Percentiles rank a stretch among this genome's conserved stretches.
These are phyloP conservation scores for Lepidotrigona ventralis DNA, from an alignment of 1,140 invertebrate species.

Conservation along the genomic window DNA sequence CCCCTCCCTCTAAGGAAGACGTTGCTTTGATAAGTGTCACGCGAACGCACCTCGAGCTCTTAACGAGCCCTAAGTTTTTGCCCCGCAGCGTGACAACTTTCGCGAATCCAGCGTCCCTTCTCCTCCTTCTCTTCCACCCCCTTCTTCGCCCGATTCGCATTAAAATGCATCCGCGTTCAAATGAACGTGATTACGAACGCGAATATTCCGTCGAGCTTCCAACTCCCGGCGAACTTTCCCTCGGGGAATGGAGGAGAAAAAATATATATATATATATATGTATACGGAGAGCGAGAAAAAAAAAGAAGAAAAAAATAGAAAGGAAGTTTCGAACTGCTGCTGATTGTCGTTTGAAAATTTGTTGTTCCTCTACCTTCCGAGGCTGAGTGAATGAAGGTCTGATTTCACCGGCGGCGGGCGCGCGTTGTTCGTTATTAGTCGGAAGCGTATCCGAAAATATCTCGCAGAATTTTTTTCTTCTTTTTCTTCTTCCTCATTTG, in stretches of 20 bases:
- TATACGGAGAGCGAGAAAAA: background rate
- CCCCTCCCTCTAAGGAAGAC: background rate
- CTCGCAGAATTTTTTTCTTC: too few species aligned
- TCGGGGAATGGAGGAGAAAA: background rate
- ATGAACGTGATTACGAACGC: conserved; percentile 42
- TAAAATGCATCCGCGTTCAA: conserved; percentile 46
- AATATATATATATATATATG: too few species aligned
- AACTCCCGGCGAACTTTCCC: background rate
- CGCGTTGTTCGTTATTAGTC: too few species aligned
- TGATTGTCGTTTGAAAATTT: conserved; percentile 17
- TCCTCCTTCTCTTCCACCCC: too few species aligned
- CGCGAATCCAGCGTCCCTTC: conserved; percentile 33
- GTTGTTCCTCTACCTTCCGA: background rate
- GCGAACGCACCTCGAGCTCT: conserved; percentile 42
- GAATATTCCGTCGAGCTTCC: conserved; percentile 28
- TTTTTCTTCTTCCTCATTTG: too few species aligned
- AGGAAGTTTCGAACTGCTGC: background rate
- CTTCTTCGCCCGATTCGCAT: background rate
- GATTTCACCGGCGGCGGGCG: background rate
- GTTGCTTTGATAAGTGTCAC: conserved; percentile 57
- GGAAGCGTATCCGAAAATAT: too few species aligned
- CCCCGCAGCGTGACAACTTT: conserved; percentile 47
- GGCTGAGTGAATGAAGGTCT: background rate
- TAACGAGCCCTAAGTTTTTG: conserved; percentile 62
- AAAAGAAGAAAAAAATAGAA: background rate